phyloP scores from a whole-genome alignment of 2,888 invertebrate genomes.

The Acronicta leporina region DNA sequence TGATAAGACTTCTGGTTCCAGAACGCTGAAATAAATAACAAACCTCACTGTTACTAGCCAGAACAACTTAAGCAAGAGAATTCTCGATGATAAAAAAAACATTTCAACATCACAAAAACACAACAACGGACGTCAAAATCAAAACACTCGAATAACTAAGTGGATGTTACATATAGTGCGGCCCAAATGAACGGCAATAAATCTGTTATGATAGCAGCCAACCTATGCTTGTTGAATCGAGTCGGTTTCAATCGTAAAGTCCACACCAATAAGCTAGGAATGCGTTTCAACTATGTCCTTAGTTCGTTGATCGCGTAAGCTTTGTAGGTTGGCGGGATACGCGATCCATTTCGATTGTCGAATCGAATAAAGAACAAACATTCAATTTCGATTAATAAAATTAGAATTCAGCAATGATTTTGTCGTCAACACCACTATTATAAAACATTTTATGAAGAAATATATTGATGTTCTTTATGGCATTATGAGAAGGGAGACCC shows the following conservation, averaged over 20 bases:
- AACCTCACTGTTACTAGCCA: too few relatives aligned
- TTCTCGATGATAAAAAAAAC: not conserved
- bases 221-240: slow-evolving; percentile 60
- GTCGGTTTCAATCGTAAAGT: slow-evolving; percentile 65
- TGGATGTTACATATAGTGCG: slow-evolving; percentile 59
- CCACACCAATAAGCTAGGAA: slow-evolving; percentile 70
- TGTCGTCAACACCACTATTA: too few relatives aligned
- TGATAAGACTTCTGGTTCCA: too few relatives aligned
- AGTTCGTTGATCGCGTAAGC: slow-evolving; percentile 71
- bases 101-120: not conserved
- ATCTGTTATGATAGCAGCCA: slow-evolving; percentile 67
- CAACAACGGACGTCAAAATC: slow-evolving; percentile 1
- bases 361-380: slow-evolving; percentile 20
- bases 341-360: slow-evolving; percentile 23
- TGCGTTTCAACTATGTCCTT: slow-evolving; percentile 71
- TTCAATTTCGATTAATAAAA: too few relatives aligned
- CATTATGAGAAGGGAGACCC: slow-evolving; percentile 7
- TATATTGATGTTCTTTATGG: not conserved
- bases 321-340: slow-evolving; percentile 36
- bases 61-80: too few relatives aligned
- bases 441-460: too few relatives aligned
- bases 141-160: slow-evolving; percentile 44
- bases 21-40: too few relatives aligned
- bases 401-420: too few relatives aligned
- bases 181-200: slow-evolving; percentile 60